phyloP scores from a whole-genome alignment of 2,113 vertebrate species.

The Cranoglanis bouderius region DNA sequence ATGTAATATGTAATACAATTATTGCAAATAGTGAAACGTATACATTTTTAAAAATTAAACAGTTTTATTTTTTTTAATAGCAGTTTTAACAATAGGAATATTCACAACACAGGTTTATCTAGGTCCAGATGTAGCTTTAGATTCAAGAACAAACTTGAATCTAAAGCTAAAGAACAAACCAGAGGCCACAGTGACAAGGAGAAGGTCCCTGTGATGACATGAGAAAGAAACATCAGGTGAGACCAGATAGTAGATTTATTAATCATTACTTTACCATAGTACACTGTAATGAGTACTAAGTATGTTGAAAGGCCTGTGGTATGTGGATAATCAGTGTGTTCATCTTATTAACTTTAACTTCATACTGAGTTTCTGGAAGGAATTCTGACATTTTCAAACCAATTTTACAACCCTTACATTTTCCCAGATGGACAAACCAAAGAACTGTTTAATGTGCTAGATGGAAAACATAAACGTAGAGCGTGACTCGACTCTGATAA shows the following conservation, averaged over 20 bases:
- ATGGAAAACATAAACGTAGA: neutral
- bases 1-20: neutral
- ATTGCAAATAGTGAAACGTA: neutral
- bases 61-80: too few species aligned
- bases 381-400: too few species aligned
- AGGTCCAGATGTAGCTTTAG: too few species aligned
- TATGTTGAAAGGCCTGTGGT: neutral
- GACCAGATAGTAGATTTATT: neutral
- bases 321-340: neutral
- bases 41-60: too few species aligned
- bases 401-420: too few species aligned
- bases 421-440: too few species aligned
- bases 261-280: neutral
- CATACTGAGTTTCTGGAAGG: neutral
- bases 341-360: neutral
- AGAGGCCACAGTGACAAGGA: neutral
- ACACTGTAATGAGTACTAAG: neutral
- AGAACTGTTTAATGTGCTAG: neutral
- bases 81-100: neutral
- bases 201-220: neutral
- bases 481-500: neutral
- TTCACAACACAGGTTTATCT: neutral
- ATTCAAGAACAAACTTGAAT: too few species aligned
- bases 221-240: neutral
- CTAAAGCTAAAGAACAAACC: neutral